A percentile compares a stretch with the other conserved stretches of the same genome.
Conservation (phyloP, 2,113 vertebrate genomes). For the Gymnogyps californianus region DNA sequence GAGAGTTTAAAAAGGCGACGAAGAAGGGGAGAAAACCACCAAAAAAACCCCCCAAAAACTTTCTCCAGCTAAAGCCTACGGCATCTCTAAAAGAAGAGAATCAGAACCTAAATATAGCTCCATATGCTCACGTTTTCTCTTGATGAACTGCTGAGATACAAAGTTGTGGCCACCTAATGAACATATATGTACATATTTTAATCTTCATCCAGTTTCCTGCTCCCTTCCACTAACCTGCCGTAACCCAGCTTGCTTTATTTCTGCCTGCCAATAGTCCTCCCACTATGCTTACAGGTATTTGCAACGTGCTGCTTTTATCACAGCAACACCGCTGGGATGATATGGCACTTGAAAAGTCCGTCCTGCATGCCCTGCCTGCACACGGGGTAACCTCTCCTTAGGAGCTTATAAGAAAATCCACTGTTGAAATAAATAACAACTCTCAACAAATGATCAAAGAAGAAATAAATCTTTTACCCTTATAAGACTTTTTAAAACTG, state of each 20-base stretch:
- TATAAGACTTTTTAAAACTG: conserved; percentile 72
- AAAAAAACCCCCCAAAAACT: not conserved
- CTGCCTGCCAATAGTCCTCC: not conserved
- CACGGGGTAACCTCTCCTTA: conserved; percentile 55
- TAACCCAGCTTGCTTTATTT: not conserved
- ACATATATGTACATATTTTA: not conserved
- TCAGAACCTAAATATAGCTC: conserved; percentile 31
- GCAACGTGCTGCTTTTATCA: conserved; percentile 43
- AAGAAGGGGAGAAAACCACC: not conserved
- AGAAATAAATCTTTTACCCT: conserved; percentile 78
- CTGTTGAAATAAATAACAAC: conserved; percentile 75
- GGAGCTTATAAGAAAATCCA: conserved; percentile 71
- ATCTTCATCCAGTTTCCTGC: conserved; percentile 3
- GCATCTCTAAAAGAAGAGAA: not conserved
- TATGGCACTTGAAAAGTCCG: conserved; percentile 54
- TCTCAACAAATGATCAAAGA: conserved; percentile 80
- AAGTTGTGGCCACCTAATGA: conserved; percentile 34
- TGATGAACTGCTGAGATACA: not conserved
- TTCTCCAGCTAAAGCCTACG: conserved; percentile 16
- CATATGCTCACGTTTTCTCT: not conserved
- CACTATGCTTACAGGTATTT: conserved; percentile 61
- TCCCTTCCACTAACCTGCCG: conserved; percentile 18
- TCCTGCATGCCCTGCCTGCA: conserved; percentile 6
- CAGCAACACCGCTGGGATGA: conserved; percentile 26
- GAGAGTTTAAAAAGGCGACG: conserved; percentile 39